These are phyloP conservation scores for Rhopalosiphum maidis DNA, from an alignment of 1,140 invertebrate genomes.

Conservation along the genomic window DNA sequence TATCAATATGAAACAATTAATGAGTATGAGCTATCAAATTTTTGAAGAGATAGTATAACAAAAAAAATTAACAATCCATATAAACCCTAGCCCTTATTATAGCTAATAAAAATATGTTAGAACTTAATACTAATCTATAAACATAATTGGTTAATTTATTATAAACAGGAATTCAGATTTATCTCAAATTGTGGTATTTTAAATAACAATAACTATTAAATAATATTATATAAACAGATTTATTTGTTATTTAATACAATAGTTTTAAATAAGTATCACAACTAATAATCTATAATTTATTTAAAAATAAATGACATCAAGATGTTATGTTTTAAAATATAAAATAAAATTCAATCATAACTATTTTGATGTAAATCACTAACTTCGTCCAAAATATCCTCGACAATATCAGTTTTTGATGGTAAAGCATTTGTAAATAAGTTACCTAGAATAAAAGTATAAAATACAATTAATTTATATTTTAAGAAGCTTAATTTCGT, in stretches of 20 bases:
- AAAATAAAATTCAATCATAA: conserved; percentile 32
- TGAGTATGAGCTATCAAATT: neutral
- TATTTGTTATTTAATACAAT: neutral
- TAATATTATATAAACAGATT: conserved; percentile 23
- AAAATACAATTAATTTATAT: neutral
- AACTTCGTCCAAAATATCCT: conserved; percentile 53
- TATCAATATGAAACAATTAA: neutral
- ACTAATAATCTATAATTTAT: conserved; percentile 23
- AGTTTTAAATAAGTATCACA: neutral
- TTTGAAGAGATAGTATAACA: neutral
- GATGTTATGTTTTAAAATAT: neutral
- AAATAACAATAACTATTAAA: conserved; percentile 6
- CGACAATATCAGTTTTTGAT: conserved; percentile 38
- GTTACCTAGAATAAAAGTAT: conserved; percentile 2
- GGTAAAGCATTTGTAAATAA: conserved; percentile 52
- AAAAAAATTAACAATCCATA: neutral
- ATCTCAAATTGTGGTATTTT: neutral
- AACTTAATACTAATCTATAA: neutral
- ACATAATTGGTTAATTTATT: neutral
- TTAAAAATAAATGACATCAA: neutral
- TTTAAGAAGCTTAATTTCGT: neutral
- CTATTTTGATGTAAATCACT: conserved; percentile 43
- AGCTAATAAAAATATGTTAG: neutral
- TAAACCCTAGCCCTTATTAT: neutral
- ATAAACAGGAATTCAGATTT: neutral